A percentile compares a stretch with the other conserved stretches of the same genome.
Conservation (phyloP, 2,113 vertebrate species). For the Uria aalge region DNA sequence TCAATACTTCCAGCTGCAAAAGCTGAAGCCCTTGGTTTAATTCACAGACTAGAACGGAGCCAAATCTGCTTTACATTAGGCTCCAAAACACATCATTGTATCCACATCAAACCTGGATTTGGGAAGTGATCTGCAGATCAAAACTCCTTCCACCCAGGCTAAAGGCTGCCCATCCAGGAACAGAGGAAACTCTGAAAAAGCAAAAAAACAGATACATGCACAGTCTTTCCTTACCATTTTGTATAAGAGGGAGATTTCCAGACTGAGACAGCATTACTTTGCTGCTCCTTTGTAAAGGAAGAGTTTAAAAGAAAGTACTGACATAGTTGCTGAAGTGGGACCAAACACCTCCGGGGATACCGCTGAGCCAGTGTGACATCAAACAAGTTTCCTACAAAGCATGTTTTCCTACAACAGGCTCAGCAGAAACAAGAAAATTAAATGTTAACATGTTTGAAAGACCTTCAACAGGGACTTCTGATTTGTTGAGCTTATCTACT, state of each 20-base stretch:
- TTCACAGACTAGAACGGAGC: background rate
- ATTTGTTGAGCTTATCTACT: background rate
- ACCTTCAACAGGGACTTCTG: background rate
- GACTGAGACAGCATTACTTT: background rate
- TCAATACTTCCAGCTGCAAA: background rate
- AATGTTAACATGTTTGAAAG: background rate
- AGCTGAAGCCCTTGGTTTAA: background rate
- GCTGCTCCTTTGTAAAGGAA: background rate
- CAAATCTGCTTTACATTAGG: background rate
- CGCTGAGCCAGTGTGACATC: fast-evolving
- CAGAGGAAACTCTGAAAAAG: background rate
- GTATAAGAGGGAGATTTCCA: background rate
- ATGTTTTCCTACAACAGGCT: background rate
- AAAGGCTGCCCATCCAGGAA: background rate
- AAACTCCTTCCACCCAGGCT: background rate
- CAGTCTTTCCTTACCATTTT: background rate
- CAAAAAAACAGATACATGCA: background rate
- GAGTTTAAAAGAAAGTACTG: background rate
- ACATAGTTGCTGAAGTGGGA: background rate
- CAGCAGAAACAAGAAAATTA: background rate
- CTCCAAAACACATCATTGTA: background rate
- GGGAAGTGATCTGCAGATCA: background rate
- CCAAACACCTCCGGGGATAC: background rate
- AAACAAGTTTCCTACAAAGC: background rate
- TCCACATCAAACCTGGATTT: background rate